Evolutionary conservation across 1,140 invertebrate species (phyloP), one percentile per base, ranked within the genome.

Genomic region (Drosophila takahashii): DNA sequence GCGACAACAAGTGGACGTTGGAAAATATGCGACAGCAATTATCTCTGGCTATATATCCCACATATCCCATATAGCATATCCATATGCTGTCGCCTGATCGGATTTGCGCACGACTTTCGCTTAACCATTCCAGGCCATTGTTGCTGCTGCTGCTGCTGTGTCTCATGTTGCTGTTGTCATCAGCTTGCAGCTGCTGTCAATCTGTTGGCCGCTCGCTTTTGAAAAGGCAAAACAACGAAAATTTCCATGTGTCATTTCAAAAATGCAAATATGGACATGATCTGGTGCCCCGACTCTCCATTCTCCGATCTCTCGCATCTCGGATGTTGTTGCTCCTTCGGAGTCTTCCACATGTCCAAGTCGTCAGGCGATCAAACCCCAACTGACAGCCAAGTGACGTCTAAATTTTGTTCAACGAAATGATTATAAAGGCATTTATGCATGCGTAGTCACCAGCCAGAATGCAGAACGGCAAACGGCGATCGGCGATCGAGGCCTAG

Each of bases 241-340:
- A 89, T 89, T 84, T 89, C 84, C 84, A 89, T 89, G 84, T 89
- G 84, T 89, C 84, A 89, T 89, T 89, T 89, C 84, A 89, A 79
- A 84, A 89, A 89, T 89, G 84, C 84, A 89, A 89, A 89, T 89
- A 89, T 89, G 84, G 84, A 89, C 84, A 89, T 89, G 84, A 89
- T 89, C 85, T 89, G 84, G 77, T 57, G 47, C 65, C 32, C 70
- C 69, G 70, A 27, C 26, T 50, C 26, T 29, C 45, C 29, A 8
- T 7, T 2, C 18, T 45, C 11, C 22, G 13, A 8, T 5, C 11
- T 37, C 42, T 47, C 22, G 13, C 5, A 47, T 47, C 59, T 36
- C 42, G 32, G 57, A 57, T 57, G 45, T 48, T 48, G 51, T 41
- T 48, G 57, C 50, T 64, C 56, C 58, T 71, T 42, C 39, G n/a